Conservation (phyloP, 37 sponge, comb jelly and placozoan species). For the Beroe ovata region DNA sequence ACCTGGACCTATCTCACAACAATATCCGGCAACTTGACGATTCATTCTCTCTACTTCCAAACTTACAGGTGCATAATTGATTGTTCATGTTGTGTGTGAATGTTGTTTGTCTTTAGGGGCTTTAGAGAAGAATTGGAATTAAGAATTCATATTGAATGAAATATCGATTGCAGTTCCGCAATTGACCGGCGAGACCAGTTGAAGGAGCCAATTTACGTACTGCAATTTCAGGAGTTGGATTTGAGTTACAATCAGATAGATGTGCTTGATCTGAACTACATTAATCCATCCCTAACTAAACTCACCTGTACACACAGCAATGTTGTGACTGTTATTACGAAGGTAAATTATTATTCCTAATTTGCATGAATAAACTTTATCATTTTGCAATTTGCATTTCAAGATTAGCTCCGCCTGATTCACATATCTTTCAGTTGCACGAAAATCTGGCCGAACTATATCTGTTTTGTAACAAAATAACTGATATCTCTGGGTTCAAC, state of each 20-base stretch:
- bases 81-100: background rate
- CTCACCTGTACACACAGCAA: background rate
- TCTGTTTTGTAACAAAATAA: background rate
- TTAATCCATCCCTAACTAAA: constrained; percentile 39
- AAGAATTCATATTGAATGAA: too few relatives aligned
- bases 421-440: constrained; percentile 8
- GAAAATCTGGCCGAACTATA: constrained; percentile 30
- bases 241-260: constrained; percentile 62
- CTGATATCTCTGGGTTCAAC: constrained; percentile 42
- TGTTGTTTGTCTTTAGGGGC: background rate
- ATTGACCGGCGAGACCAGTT: too few relatives aligned
- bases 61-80: constrained; percentile 21
- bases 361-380: too few relatives aligned
- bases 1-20: constrained; percentile 44
- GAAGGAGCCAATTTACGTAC: too few relatives aligned
- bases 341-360: constrained; percentile 10
- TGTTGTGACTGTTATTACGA: constrained; percentile 18
- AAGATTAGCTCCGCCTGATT: too few relatives aligned
- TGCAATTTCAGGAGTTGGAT: constrained; percentile 49
- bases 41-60: constrained; percentile 54
- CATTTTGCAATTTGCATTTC: too few relatives aligned
- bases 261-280: constrained; percentile 42
- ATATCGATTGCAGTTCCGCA: too few relatives aligned
- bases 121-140: background rate
- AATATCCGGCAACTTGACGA: constrained; percentile 52